These are phyloP conservation scores for Actinostola sp. DNA, from an alignment of 92 coral and sea anemone genomes.

Conservation along the genomic window DNA sequence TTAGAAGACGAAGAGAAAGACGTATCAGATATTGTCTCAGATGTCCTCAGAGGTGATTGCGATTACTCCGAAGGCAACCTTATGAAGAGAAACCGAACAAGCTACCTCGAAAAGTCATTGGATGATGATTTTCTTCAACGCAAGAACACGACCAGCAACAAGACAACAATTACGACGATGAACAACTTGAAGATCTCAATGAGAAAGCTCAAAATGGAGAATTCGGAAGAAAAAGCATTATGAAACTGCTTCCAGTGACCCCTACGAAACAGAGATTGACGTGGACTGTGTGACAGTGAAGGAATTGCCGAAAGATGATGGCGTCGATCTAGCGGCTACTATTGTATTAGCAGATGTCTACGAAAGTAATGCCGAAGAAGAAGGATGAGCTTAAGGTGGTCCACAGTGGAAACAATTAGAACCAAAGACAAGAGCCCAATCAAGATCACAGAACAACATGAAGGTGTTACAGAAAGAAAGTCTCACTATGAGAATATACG, in stretches of 20 bases:
- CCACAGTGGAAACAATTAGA: not conserved
- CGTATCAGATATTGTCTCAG: not conserved
- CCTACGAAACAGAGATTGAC: constrained; percentile 1
- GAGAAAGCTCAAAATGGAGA: not conserved
- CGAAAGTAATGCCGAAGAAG: too few relatives aligned
- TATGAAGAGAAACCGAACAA: not conserved
- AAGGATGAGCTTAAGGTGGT: too few relatives aligned
- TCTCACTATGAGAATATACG: not conserved
- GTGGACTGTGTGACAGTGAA: not conserved
- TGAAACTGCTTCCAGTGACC: constrained; percentile 1
- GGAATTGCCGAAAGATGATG: not conserved
- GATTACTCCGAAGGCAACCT: not conserved
- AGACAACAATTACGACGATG: not conserved
- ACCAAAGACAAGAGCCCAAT: not conserved
- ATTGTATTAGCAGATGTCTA: too few relatives aligned
- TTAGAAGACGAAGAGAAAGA: too few relatives aligned
- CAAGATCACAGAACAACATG: not conserved
- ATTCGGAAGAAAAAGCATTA: not conserved
- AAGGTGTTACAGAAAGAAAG: not conserved
- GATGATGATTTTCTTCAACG: constrained; percentile 9
- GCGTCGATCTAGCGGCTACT: not conserved
- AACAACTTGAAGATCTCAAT: not conserved
- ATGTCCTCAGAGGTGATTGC: not conserved
- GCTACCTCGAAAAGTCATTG: constrained; percentile 2
- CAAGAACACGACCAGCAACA: not conserved